Evolutionary conservation across 2,797 vertebrate species (phyloP).

Genomic region (Takifugu rubripes): DNA sequence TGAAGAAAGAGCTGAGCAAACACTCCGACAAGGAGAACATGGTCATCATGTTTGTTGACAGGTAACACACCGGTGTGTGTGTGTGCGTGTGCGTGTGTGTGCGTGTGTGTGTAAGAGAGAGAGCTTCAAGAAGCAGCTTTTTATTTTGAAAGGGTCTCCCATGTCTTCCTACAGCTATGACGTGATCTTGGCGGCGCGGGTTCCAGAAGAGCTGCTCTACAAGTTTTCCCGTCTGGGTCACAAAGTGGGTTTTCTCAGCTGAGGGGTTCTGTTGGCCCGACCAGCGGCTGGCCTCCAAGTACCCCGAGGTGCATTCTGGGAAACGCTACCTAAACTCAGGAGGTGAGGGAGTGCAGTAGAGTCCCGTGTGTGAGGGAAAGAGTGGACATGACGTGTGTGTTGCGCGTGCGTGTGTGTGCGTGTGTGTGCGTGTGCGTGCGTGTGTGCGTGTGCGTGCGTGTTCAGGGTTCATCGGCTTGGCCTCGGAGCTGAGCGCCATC

Average conservation of each 20-base stretch:
- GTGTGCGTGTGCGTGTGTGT: constrained; percentile 2
- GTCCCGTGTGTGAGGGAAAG: background rate
- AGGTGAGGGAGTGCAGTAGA: constrained; percentile 60
- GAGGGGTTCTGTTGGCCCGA: constrained; percentile 90
- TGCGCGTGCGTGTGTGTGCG: background rate
- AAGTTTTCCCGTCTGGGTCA: constrained; percentile 80
- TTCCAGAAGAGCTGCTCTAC: constrained; percentile 78
- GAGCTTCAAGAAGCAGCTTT: background rate
- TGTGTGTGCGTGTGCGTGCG: background rate
- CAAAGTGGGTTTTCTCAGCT: constrained; percentile 80
- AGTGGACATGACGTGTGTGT: background rate
- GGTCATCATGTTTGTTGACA: constrained; percentile 87
- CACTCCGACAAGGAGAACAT: constrained; percentile 67
- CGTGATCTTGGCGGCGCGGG: constrained; percentile 81
- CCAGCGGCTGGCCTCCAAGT: constrained; percentile 82
- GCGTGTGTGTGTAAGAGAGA: no score
- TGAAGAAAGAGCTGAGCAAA: constrained; percentile 83
- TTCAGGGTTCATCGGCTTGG: constrained; percentile 83
- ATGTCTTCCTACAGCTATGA: constrained; percentile 69
- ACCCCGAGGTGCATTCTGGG: constrained; percentile 78
- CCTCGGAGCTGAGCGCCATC: constrained; percentile 70
- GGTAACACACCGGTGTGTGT: constrained; percentile 60
- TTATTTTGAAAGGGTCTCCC: background rate
- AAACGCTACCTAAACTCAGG: constrained; percentile 90
- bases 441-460: background rate